Conservation (phyloP, 2,888 invertebrate species). For the Morpho helenor region DNA sequence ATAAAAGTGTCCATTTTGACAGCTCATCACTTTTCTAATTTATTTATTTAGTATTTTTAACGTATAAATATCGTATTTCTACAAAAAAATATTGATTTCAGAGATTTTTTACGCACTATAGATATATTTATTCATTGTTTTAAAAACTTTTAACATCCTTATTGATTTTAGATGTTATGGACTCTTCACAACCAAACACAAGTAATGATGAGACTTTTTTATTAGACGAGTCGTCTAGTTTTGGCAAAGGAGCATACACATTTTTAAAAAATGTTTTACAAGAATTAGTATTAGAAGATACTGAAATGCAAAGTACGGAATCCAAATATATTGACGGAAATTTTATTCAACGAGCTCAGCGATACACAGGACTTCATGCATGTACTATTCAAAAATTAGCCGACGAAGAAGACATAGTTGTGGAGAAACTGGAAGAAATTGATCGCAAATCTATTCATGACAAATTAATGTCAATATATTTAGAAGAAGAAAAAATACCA, state of each 20-base stretch:
- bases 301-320: neutral
- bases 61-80: too few relatives aligned
- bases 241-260: conserved; percentile 13
- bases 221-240: neutral
- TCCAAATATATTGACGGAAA: neutral
- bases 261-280: conserved; percentile 11
- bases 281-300: conserved; percentile 8
- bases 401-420: neutral
- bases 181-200: neutral
- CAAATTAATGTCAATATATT: conserved; percentile 5
- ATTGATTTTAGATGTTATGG: neutral
- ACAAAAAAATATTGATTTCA: too few relatives aligned
- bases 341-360: neutral
- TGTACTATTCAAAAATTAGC: neutral
- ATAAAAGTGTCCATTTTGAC: too few relatives aligned
- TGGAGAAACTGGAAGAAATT: conserved; percentile 3
- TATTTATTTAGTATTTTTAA: too few relatives aligned
- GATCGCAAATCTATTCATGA: conserved; percentile 13
- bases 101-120: too few relatives aligned
- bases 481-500: conserved; percentile 5
- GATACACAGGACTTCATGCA: conserved; percentile 7
- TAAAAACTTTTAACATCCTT: neutral
- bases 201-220: neutral
- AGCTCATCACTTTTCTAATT: too few relatives aligned
- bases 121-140: too few relatives aligned